Evolutionary conservation across 2,113 vertebrate genomes (phyloP).

Genomic region (Otis tarda): DNA sequence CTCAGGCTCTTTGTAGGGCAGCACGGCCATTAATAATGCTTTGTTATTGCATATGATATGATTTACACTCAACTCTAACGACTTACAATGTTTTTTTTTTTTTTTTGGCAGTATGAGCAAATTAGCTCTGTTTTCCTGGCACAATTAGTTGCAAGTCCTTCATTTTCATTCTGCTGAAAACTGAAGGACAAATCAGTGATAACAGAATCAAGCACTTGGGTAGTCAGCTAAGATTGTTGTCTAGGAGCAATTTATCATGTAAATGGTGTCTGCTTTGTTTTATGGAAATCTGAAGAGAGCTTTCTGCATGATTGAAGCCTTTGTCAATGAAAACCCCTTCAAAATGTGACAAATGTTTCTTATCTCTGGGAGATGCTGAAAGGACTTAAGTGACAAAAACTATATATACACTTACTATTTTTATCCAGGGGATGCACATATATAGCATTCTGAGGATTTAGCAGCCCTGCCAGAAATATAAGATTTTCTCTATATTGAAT

Average conservation of each 20-base stretch:
- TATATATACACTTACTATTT: conserved; percentile 47
- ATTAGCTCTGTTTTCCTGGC: conserved; percentile 75
- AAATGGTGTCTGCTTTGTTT: conserved; percentile 85
- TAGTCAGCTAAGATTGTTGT: conserved; percentile 81
- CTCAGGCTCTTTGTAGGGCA: conserved; percentile 19
- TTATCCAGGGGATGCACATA: conserved; percentile 9
- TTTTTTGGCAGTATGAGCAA: conserved; percentile 53
- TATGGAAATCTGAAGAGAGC: conserved; percentile 88
- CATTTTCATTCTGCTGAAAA: conserved; percentile 74
- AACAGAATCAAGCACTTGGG: conserved; percentile 77
- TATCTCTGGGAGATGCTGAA: conserved; percentile 70
- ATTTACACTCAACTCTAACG: conserved; percentile 54
- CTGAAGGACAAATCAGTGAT: conserved; percentile 81
- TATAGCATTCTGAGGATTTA: not conserved
- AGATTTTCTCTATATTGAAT: not conserved
- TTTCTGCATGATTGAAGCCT: conserved; percentile 88
- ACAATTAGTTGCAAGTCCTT: conserved; percentile 79
- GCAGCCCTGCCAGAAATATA: not conserved
- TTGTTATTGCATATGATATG: conserved; percentile 47
- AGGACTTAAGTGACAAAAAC: conserved; percentile 51
- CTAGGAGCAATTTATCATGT: conserved; percentile 88
- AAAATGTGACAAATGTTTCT: conserved; percentile 81
- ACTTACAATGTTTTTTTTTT: conserved; percentile 31
- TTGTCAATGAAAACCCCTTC: conserved; percentile 80
- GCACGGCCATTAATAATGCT: conserved; percentile 56